phyloP scores from a whole-genome alignment of 2,888 invertebrate genomes.

The Amblyjoppa fuscipennis region DNA sequence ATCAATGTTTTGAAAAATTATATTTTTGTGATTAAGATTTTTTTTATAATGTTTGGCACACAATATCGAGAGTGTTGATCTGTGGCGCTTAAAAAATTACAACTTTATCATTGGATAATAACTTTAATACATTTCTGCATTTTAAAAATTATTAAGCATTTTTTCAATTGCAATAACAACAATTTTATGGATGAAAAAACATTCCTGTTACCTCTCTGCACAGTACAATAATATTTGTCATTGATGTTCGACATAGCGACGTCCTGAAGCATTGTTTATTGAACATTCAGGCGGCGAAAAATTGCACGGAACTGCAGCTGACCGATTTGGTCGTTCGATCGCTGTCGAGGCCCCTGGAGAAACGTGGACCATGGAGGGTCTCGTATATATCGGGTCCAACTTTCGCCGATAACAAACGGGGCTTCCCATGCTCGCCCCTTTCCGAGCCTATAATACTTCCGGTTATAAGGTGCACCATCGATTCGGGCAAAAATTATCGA shows the following conservation, averaged over 20 bases:
- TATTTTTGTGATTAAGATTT: background rate
- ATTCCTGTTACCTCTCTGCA: no score
- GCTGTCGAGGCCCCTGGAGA: slow-evolving; percentile 70
- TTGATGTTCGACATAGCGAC: background rate
- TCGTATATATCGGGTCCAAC: slow-evolving; percentile 81
- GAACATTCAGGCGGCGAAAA: slow-evolving; percentile 76
- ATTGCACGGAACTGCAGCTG: slow-evolving; percentile 75
- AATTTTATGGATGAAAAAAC: no score
- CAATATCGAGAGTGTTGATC: background rate
- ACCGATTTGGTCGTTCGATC: slow-evolving; percentile 73
- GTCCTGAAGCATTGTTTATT: background rate
- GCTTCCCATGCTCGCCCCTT: slow-evolving; percentile 69
- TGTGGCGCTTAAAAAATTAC: background rate
- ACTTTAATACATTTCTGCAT: background rate
- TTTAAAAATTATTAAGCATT: background rate
- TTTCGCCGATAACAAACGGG: slow-evolving; percentile 81
- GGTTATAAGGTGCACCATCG: slow-evolving; percentile 61
- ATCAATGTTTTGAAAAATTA: background rate
- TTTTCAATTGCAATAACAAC: background rate
- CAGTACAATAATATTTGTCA: background rate
- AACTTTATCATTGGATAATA: background rate
- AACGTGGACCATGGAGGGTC: slow-evolving; percentile 79
- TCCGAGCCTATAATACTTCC: slow-evolving; percentile 72
- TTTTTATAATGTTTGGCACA: background rate
- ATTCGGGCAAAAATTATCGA: slow-evolving; percentile 35